Base-by-base conservation (phyloP, 2,113 vertebrate species). In the Phylloscopus trochiloides region DNA sequence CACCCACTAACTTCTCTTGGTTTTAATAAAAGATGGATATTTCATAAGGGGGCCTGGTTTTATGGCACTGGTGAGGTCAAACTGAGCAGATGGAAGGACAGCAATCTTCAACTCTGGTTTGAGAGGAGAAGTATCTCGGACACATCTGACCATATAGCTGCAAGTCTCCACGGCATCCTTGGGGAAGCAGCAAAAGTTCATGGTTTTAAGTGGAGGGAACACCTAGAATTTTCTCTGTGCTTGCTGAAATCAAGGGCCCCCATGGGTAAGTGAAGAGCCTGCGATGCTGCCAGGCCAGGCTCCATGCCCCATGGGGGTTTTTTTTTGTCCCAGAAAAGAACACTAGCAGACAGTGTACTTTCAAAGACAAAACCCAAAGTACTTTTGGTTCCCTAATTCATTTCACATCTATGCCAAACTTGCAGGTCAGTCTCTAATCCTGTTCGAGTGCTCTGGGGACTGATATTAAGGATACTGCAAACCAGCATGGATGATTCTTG, bases 221-320 rank as follows among this genome's bases (percentile, higher is more conserved):
- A 21, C 29, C 6, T 62, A 32, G 10, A 34, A 19, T 67, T 70
- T 73, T 63, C 26, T 12, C 31, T 55, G 31, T 85, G 36, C 29
- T 72, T 8, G 3, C 6, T 16, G 54, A 73, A 65, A 32, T 11
- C 36, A n/a, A 80, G 31, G 26, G 10, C 3, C 34, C 31, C 10
- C 0, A 6, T 25, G 42, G 45, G 22, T 51, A 9, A 9, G 40
- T 5, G 32, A 62, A 78, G 57, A 59, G 14, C 22, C 4, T 3
- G 29, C n/a, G 57, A 34, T n/a, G 22, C 38, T 67, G 55, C 70
- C 38, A 62, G 59, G 45, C n/a, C 51, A 57, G 47, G 45, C 61
- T 1, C 1, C 0, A 0, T 25, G 28, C 25, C 16, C 9, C 0
- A 3, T 0, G 0, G 48, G 40, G 25, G 11, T 18, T 47, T 40